Base-by-base conservation (phyloP, 2,113 vertebrate species). In the Meriones unguiculatus region DNA sequence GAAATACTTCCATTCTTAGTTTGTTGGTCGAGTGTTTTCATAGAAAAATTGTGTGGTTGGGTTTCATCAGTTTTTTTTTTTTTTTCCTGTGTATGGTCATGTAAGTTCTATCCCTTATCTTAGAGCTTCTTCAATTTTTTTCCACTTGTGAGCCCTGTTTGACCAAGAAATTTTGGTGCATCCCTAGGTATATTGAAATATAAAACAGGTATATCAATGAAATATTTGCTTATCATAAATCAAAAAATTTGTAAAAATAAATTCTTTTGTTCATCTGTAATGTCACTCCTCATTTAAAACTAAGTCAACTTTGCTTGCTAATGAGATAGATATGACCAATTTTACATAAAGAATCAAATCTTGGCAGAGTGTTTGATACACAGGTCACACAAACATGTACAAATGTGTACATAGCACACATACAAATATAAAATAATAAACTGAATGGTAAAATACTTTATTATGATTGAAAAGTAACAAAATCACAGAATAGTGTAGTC, bases 61-160 rank as follows among this genome's bases (percentile, higher is more conserved):
- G 87, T 90, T 96, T 96, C 87, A 69, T 97, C 41, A 80, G 41
- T 41, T 41, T 41, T 41, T 41, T 41, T 82, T 81, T 85, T 20
- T 14, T 70, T 89, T 65, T 59, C 54, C 20, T 96, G 15, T 69
- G 0, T 77, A 59, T 93, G n/a, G 46, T 54, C 28, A 67, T 76
- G 67, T 59, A 30, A 32, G 59, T 93, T 96, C 81, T 94, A 28
- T 89, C 54, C 9, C 91, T 86, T 75, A 64, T 91, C 8, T 3
- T 7, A 67, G 64, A 2, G 64, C 77, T 86, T 86, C 62, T 81
- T 81, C 15, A n/a, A 57, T 20, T 81, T 59, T 50, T n/a, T 67
- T 97, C 46, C 73, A 28, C 11, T 50, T 46, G 62, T 65, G 38
- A 67, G 38, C 9, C 62, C 28, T 65, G 14, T 14, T 67, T 50